A percentile compares a stretch with the other conserved stretches of the same genome.
These are phyloP conservation scores for Macrotrachela quadricornifera DNA, from an alignment of 1,140 invertebrate genomes.

Conservation along the genomic window DNA sequence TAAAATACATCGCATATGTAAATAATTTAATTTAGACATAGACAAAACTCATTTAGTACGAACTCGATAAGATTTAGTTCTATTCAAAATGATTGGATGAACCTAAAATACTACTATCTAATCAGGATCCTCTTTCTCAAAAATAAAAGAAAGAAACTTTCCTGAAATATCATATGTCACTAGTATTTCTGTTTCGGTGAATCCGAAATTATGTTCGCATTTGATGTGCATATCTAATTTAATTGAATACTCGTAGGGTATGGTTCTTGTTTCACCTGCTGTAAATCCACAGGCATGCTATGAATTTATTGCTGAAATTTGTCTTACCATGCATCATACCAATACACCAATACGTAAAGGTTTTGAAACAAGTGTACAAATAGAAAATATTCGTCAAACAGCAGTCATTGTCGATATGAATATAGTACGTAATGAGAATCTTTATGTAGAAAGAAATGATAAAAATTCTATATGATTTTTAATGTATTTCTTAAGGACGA, in stretches of 20 bases:
- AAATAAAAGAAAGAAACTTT: no score
- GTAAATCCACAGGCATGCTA: slow-evolving; percentile 12
- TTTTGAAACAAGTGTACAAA: slow-evolving; percentile 78
- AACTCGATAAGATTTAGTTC: no score
- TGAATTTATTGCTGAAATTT: slow-evolving; percentile 48
- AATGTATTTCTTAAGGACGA: slow-evolving; percentile 18
- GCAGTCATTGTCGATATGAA: slow-evolving; percentile 41
- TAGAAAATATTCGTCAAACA: slow-evolving; percentile 79
- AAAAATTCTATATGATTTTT: no score
- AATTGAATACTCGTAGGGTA: slow-evolving; percentile 18
- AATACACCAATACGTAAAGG: slow-evolving; percentile 59
- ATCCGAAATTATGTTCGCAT: neutral
- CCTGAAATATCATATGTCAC: no score
- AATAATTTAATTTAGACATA: no score
- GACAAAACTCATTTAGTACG: no score
- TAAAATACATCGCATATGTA: no score
- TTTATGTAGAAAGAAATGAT: no score
- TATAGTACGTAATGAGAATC: slow-evolving; percentile 14
- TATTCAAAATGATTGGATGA: no score
- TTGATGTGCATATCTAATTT: neutral
- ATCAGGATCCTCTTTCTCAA: no score
- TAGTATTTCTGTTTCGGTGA: no score
- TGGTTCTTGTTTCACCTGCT: slow-evolving; percentile 29
- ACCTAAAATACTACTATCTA: no score
- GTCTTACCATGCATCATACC: slow-evolving; percentile 58